Base-by-base conservation (phyloP, 2,888 invertebrate genomes). In the Xylota sylvarum region DNA sequence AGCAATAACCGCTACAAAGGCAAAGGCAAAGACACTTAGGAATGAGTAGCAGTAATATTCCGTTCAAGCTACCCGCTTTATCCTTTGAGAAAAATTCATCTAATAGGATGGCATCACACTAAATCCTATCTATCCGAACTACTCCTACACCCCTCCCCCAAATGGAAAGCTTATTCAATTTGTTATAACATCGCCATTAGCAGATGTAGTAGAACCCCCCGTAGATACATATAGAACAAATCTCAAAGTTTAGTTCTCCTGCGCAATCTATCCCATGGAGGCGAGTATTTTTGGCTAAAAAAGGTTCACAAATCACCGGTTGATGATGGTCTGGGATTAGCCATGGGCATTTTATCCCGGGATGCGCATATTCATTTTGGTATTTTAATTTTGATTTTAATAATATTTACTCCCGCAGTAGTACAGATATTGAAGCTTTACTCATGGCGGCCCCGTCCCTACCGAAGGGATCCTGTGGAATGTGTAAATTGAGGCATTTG, bases 251-350 rank as follows among this genome's bases (percentile, higher is more conserved):
- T 1, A 50, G 5, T 10, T 50, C 4, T 0, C 1, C 14, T 14
- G 0, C 2, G n/a, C n/a, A 0, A 48, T 19, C 19, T 12, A 43
- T 43, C 19, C 48, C 48, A 14, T 10, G 10, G 19, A 48, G 48
- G 5, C 6, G 50, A 27, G 10, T 1, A 27, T 14, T 43, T 62
- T 30, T n/a, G 27, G 17, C 46, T 17, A 10, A 64, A 64, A 43
- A 46, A 46, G 46, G 64, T 64, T 64, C 32, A 5, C 64, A 64
- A 48, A 64, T 64, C 46, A 64, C 64, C 30, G 30, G 50, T 12
- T 12, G 27, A 50, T n/a, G 50, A 4, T 30, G 46, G 64, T 27
- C n/a, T 14, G 14, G 46, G 62, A 46, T 46, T 32, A 46, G 17
- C 35, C 10, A n/a, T n/a, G 14, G 62, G 30, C 43, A 43, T 14